These are phyloP conservation scores for Cryptoprocta ferox DNA, from an alignment of 2,797 vertebrate genomes.

Conservation along the genomic window DNA sequence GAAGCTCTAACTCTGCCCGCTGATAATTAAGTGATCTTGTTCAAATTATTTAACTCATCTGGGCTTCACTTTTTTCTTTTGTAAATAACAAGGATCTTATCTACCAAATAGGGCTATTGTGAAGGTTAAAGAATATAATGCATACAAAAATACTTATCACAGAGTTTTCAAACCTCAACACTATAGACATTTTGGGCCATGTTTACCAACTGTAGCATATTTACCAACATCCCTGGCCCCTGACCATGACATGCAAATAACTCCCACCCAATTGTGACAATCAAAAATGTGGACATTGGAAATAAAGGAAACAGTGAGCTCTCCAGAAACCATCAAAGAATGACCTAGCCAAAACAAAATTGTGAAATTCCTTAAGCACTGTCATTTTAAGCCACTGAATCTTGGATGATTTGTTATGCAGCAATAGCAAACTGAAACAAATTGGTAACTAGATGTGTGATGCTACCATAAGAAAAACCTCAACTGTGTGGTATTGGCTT, in stretches of 20 bases:
- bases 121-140: not conserved
- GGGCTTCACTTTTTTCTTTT: not conserved
- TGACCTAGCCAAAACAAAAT: not conserved
- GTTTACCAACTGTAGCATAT: not conserved
- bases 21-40: not conserved
- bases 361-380: not conserved
- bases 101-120: not conserved
- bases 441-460: not conserved
- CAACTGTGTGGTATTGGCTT: not conserved
- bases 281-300: not conserved
- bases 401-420: not conserved
- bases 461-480: not conserved
- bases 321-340: not conserved
- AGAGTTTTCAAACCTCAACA: not conserved
- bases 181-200: not conserved
- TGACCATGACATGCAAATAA: not conserved
- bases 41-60: not conserved
- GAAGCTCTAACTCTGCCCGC: not conserved
- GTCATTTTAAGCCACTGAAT: not conserved
- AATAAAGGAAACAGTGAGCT: not conserved
- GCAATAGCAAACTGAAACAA: slow-evolving; percentile 5
- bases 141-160: not conserved
- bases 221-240: not conserved
- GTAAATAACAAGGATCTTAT: not conserved
- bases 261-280: not conserved